These are phyloP conservation scores for Idaea dimidiata DNA, from an alignment of 2,888 invertebrate genomes.

Conservation along the genomic window DNA sequence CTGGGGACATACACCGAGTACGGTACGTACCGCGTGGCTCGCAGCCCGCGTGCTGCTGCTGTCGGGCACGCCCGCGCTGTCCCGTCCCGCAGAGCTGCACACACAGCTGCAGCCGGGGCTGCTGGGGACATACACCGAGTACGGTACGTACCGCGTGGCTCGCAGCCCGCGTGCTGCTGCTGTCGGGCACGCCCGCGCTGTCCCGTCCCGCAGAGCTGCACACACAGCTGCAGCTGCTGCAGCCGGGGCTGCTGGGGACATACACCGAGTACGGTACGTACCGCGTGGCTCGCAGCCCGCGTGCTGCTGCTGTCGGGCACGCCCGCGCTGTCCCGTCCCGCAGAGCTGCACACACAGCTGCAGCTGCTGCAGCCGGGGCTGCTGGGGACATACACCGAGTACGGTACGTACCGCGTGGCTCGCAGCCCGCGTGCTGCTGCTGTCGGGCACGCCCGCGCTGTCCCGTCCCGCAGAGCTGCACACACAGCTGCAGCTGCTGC, in stretches of 20 bases:
- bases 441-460: conserved; percentile 97
- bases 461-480: conserved; percentile 94
- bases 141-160: conserved; percentile 81
- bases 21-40: conserved; percentile 81
- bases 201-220: conserved; percentile 94
- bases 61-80: conserved; percentile 97
- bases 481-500: conserved; percentile 90
- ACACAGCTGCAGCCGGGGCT: conserved; percentile 88
- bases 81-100: conserved; percentile 93
- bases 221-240: conserved; percentile 90
- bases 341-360: conserved; percentile 94
- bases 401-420: conserved; percentile 81
- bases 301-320: conserved; percentile 95
- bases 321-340: conserved; percentile 94
- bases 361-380: conserved; percentile 85
- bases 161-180: conserved; percentile 86
- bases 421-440: conserved; percentile 86
- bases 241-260: conserved; percentile 83
- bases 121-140: conserved; percentile 82
- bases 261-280: conserved; percentile 80
- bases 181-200: conserved; percentile 97
- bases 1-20: conserved; percentile 82
- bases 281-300: conserved; percentile 83
- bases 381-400: conserved; percentile 82
- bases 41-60: conserved; percentile 88